These are phyloP conservation scores for Habropoda laboriosa DNA, from an alignment of 1,140 invertebrate genomes.

Conservation along the genomic window DNA sequence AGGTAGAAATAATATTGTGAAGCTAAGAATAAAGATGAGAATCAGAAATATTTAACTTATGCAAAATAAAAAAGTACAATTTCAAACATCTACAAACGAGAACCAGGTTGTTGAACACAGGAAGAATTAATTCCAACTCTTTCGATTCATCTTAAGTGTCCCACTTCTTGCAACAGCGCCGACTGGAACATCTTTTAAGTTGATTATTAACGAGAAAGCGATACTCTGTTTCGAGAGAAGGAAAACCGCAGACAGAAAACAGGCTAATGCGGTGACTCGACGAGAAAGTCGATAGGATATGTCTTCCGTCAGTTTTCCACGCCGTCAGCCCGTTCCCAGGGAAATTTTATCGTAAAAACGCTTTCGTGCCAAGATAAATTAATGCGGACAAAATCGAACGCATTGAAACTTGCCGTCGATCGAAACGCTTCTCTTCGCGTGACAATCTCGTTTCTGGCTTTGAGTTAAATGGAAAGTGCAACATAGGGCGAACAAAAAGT, in stretches of 20 bases:
- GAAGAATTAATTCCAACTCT: not conserved
- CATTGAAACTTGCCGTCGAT: slow-evolving; percentile 4
- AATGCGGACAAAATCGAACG: slow-evolving; percentile 16
- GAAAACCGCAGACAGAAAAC: slow-evolving; percentile 46
- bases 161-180: not conserved
- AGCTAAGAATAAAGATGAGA: not conserved
- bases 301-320: slow-evolving; percentile 48
- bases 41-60: not conserved
- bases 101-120: not conserved
- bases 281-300: slow-evolving; percentile 50
- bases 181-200: slow-evolving; percentile 4
- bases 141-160: not conserved
- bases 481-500: no score
- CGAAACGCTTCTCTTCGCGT: no score
- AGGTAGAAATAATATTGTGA: no score
- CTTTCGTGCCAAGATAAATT: slow-evolving; percentile 26
- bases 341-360: slow-evolving; percentile 48
- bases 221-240: slow-evolving; percentile 17
- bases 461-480: no score
- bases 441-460: not conserved
- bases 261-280: slow-evolving; percentile 43
- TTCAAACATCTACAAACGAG: not conserved
- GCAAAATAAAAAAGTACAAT: not conserved
- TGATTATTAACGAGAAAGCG: slow-evolving; percentile 47
- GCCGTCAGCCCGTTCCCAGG: slow-evolving; percentile 35